Conservation (phyloP, 1,140 invertebrate genomes). For the Drosophila gunungcola region DNA sequence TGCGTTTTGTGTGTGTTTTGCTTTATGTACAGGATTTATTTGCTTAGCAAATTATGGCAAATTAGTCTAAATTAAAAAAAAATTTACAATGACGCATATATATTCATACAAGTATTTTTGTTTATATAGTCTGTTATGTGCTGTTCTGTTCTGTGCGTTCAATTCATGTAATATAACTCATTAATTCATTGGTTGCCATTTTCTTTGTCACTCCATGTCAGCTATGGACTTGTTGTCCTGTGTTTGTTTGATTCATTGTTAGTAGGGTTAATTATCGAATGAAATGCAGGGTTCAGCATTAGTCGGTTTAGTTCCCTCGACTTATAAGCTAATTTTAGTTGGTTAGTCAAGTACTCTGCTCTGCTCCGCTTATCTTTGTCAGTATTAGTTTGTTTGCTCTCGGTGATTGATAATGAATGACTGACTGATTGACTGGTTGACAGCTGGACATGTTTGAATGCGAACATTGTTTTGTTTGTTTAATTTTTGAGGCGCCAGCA, state of each 20-base stretch:
- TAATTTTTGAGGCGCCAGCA: slow-evolving; percentile 5
- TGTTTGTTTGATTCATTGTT: slow-evolving; percentile 44
- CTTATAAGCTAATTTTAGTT: slow-evolving; percentile 70
- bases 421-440: slow-evolving; percentile 25
- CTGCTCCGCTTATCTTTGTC: slow-evolving; percentile 6
- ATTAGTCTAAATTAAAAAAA: slow-evolving; percentile 71
- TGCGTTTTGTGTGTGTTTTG: slow-evolving; percentile 27
- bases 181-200: slow-evolving; percentile 41
- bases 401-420: slow-evolving; percentile 22
- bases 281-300: slow-evolving; percentile 37
- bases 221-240: slow-evolving; percentile 40
- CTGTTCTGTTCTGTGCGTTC: slow-evolving; percentile 10
- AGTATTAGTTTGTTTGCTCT: slow-evolving; percentile 42
- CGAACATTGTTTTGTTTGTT: slow-evolving; percentile 10
- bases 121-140: slow-evolving; percentile 15
- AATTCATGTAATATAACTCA: slow-evolving; percentile 34
- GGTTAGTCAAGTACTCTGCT: slow-evolving; percentile 66
- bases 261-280: slow-evolving; percentile 46
- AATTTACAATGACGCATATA: slow-evolving; percentile 30
- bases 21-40: slow-evolving; percentile 60
- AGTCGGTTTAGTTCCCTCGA: slow-evolving; percentile 60
- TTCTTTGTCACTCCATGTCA: slow-evolving; percentile 48
- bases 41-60: slow-evolving; percentile 84
- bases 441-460: slow-evolving; percentile 26
- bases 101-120: slow-evolving; percentile 15